Base-by-base conservation (phyloP, 2,797 vertebrate genomes). In the Streptopelia turtur region DNA sequence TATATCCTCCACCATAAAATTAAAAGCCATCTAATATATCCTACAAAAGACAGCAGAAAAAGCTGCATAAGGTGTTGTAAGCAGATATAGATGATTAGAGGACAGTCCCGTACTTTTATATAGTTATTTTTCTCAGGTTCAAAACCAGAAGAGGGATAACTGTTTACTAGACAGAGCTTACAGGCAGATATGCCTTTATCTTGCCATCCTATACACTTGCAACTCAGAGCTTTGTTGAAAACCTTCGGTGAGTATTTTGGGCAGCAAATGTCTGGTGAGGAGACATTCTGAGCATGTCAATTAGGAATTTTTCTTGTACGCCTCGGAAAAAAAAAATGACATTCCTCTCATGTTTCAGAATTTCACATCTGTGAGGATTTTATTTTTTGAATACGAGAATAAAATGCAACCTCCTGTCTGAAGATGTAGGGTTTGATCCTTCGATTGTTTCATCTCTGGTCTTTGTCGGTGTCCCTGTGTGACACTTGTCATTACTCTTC, bases 91-190 rank as follows among this genome's bases (percentile, higher is more conserved):
- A 76, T 43, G 86, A 89, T 82, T 64, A 89, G 64, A 95, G 45
- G 37, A 87, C 43, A 78, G 41, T 11, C 39, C 83, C 63, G 49
- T 45, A 55, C 95, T 95, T 96, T 94, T 70, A 95, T 69, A 93
- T 50, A 37, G 93, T 50, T 94, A 95, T 96, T 97, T 97, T 97
- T 94, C 61, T 93, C 91, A 93, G 93, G 80, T 81, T 92, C 83
- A 69, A 96, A 94, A 97, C 96, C 79, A 93, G 89, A 77, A 90
- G 83, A 86, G 35, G 81, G 89, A 83, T 83, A 94, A 91, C 59
- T 68, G 56, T 91, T 97, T 47, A 82, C 95, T 94, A 96, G 95
- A 41, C 17, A 74, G 68, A 49, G 77, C 83, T 97, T 88, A 55
- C 79, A 92, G 92, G 90, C 94, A 97, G 88, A 78, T 61, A 43